Evolutionary conservation across 2,797 vertebrate species (phyloP), one percentile per base, ranked within the genome.

Genomic region (Fistularia commersonii): DNA sequence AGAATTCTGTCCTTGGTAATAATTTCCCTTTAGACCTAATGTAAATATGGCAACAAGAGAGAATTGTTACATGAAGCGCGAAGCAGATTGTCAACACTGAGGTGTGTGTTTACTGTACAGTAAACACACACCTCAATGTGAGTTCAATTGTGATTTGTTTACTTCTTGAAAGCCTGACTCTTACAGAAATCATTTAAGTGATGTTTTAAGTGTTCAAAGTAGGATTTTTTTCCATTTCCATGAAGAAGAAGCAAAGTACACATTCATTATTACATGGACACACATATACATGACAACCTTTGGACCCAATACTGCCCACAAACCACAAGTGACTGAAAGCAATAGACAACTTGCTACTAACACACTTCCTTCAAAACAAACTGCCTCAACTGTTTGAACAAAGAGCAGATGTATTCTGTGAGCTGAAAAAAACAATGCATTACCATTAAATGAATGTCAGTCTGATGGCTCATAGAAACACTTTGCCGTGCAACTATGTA

Each of bases 101-200:
- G 9, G 54, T 11, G 51, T 45, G 38, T 39, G 38, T 39, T 63
- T 64, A 52, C 23, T n/a, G 45, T 52, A 13, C 8, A 39, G 9
- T 1, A n/a, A n/a, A n/a, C n/a, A n/a, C n/a, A n/a, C n/a, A n/a
- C n/a, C n/a, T n/a, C n/a, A n/a, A n/a, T n/a, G n/a, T 23, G 12
- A 39, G 3, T 14, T 48, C 41, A 23, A 53, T 52, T 63, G 68
- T 76, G 2, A 8, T 6, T 6, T 14, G 8, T 64, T 72, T 72
- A 60, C 45, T 45, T 14, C 40, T 6, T 51, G 12, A 14, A 23
- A 10, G 12, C 36, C 23, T 23, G 23, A 3, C 11, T 33, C 9
- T 31, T 7, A 46, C 32, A 41, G 56, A 9, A 38, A 37, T 49
- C 32, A 42, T 32, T 54, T 23, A 10, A 8, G 13, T 5, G 1